Evolutionary conservation across 1,140 invertebrate species (phyloP), one percentile per base, ranked within the genome.

Genomic region (Coenobita brevimanus): DNA sequence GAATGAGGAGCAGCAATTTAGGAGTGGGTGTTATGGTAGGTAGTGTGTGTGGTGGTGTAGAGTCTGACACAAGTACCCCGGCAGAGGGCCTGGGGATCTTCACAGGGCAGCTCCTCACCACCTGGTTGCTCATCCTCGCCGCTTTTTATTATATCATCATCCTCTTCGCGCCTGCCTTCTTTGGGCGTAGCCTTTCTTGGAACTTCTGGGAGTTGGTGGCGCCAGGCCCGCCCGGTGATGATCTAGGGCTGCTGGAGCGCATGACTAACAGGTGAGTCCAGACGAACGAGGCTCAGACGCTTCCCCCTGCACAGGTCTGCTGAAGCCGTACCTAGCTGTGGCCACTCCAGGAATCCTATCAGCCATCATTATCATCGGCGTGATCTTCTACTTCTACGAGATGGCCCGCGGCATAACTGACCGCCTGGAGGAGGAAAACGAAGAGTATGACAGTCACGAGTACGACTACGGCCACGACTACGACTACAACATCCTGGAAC

Each of bases 51-150:
- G 46, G 46, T 50, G 46, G 64, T 38, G 17, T 4, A 38, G 73
- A 76, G 73, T 76, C 73, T 76, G 73, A 76, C 38, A 76, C 73
- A 76, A 38, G 73, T 76, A 46, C 36, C 73, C 73, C 73, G 73
- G 73, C 73, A 76, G 73, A 46, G 38, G 38, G 36, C 73, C 73
- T 76, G 15, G 73, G 73, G 8, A 38, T 46, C 6, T 76, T 76
- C 73, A 41, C 43, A 21, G 73, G 38, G 24, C 73, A 76, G 73
- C 73, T 76, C 10, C 73, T 76, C 73, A 76, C 73, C 6, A 24
- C 41, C 73, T 76, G 73, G 73, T 15, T 76, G 33, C 33, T 76
- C 38, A 46, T 76, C 41, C 73, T 76, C 15, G 38, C 41, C 13
- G 73, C 73, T 3, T 1, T 41, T 17, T 76, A 46, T 43, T 27